Evolutionary conservation across 2,888 invertebrate genomes (phyloP).

Genomic region (Caenorhabditis zanzibari): DNA sequence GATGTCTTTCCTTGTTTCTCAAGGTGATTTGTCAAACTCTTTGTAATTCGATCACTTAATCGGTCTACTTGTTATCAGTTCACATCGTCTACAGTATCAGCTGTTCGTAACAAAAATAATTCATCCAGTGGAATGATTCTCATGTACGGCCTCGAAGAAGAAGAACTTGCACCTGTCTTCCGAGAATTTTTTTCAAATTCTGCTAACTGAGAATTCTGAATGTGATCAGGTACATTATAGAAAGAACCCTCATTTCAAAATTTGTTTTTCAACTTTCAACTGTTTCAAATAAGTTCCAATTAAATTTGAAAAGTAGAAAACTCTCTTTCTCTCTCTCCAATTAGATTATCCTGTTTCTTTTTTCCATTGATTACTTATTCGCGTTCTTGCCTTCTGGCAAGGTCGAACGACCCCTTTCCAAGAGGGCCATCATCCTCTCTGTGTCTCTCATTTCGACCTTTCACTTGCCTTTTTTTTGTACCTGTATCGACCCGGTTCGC

Average conservation of each 20-base stretch:
- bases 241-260: no score
- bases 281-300: no score
- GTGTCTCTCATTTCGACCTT: slow-evolving; percentile 42
- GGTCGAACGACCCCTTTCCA: slow-evolving; percentile 52
- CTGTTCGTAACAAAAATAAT: slow-evolving; percentile 11
- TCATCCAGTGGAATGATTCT: no score
- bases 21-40: slow-evolving; percentile 50
- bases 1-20: slow-evolving; percentile 6
- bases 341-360: not conserved
- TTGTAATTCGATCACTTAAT: slow-evolving; percentile 7
- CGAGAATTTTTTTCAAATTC: no score
- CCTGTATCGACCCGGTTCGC: slow-evolving; percentile 64
- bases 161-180: no score
- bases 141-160: no score
- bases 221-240: no score
- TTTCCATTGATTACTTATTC: slow-evolving; percentile 48
- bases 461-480: slow-evolving; percentile 25
- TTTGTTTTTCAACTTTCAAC: no score
- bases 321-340: no score
- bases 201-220: no score
- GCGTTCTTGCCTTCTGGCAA: slow-evolving; percentile 37
- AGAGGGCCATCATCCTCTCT: slow-evolving; percentile 16
- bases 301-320: no score
- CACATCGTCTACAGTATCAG: slow-evolving; percentile 5
- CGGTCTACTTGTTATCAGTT: slow-evolving; percentile 23